Conservation (phyloP, 2,113 vertebrate species). For the Phainopepla nitens region DNA sequence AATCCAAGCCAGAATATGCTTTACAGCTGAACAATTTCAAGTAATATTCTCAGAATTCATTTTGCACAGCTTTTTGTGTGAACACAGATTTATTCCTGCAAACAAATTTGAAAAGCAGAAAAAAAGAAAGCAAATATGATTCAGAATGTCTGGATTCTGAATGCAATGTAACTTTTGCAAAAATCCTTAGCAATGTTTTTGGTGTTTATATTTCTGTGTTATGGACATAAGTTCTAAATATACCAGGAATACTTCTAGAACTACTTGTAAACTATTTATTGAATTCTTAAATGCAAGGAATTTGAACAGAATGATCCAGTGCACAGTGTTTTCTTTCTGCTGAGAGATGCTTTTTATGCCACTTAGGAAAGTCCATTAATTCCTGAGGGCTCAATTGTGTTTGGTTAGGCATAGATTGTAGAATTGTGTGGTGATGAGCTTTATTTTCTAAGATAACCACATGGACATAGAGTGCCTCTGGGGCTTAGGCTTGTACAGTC, state of each 20-base stretch:
- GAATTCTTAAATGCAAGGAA: neutral
- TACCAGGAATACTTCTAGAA: neutral
- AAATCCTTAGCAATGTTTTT: neutral
- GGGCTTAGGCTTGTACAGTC: neutral
- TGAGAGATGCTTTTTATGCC: neutral
- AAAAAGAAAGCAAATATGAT: neutral
- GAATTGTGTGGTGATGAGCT: neutral
- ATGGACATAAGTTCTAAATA: neutral
- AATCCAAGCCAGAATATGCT: neutral
- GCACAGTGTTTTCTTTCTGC: neutral
- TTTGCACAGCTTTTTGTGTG: neutral
- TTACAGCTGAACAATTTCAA: neutral
- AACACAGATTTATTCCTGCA: neutral
- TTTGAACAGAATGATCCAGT: neutral
- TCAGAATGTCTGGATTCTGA: neutral
- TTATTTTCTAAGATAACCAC: slow-evolving; percentile 35
- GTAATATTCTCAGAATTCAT: neutral
- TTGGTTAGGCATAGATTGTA: slow-evolving; percentile 9
- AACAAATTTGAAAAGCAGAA: neutral
- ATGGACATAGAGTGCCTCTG: neutral
- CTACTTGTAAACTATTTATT: neutral
- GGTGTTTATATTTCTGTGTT: neutral
- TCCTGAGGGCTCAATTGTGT: neutral
- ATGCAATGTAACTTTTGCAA: neutral
- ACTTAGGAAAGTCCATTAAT: neutral